These are phyloP conservation scores for Eurystomus gularis DNA, from an alignment of 2,113 vertebrate genomes.

Conservation along the genomic window DNA sequence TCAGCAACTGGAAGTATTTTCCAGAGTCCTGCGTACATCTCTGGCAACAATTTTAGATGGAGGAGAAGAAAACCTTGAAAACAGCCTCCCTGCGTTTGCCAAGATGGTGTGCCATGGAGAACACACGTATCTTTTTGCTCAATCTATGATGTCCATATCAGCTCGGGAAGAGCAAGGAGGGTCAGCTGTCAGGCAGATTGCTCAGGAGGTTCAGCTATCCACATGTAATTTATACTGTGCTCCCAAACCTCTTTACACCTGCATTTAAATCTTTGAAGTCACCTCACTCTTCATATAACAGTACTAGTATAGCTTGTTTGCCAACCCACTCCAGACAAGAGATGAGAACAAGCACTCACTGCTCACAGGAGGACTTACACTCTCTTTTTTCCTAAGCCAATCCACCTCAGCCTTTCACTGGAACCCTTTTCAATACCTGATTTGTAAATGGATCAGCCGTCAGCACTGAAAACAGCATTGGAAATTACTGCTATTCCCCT, in stretches of 20 bases:
- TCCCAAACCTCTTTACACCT: neutral
- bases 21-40: constrained; percentile 92
- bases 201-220: constrained; percentile 90
- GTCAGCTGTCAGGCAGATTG: constrained; percentile 89
- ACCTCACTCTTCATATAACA: neutral
- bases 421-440: neutral
- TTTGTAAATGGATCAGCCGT: constrained; percentile 49
- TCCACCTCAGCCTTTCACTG: neutral
- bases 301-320: neutral
- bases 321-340: neutral
- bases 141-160: constrained; percentile 96
- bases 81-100: constrained; percentile 95
- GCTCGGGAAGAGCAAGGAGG: constrained; percentile 96
- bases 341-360: neutral
- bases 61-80: constrained; percentile 97
- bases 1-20: constrained; percentile 98
- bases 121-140: constrained; percentile 97
- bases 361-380: neutral
- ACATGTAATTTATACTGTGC: neutral
- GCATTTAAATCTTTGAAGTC: neutral
- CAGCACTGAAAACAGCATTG: constrained; percentile 26
- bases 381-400: neutral
- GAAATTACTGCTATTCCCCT: constrained; percentile 42
- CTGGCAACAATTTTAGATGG: constrained; percentile 93
- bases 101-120: constrained; percentile 99